Evolutionary conservation across 2,888 invertebrate species (phyloP).

Genomic region (Diarsia dahlii): DNA sequence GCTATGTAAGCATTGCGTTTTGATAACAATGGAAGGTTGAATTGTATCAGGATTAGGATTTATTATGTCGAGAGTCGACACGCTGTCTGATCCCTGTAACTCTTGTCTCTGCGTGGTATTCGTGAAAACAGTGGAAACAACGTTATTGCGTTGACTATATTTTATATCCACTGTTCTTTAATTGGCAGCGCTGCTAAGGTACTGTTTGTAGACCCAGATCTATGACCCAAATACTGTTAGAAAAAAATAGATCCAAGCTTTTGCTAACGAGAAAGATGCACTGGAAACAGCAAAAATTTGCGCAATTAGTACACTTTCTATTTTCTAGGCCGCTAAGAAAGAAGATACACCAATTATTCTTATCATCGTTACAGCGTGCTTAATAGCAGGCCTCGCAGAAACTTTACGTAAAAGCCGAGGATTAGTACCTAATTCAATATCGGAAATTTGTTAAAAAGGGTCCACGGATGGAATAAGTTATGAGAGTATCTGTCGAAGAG

Average conservation of each 20-base stretch:
- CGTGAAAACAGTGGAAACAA: background rate
- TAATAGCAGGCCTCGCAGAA: slow-evolving; percentile 8
- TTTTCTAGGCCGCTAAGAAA: slow-evolving; percentile 1
- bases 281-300: slow-evolving; percentile 1
- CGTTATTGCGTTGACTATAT: background rate
- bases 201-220: background rate
- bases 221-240: background rate
- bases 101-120: background rate
- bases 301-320: background rate
- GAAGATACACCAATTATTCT: slow-evolving; percentile 7
- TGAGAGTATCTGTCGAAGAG: slow-evolving; percentile 48
- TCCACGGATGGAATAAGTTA: slow-evolving; percentile 42
- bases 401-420: slow-evolving; percentile 13
- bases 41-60: background rate
- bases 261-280: background rate
- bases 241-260: background rate
- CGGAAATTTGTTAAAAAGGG: slow-evolving; percentile 45
- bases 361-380: background rate
- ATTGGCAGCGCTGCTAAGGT: background rate
- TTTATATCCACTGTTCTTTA: background rate
- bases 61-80: background rate
- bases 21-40: background rate
- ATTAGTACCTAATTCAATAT: slow-evolving; percentile 59
- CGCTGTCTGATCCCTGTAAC: background rate
- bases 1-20: slow-evolving; percentile 8